Percentiles rank a stretch among this genome's conserved stretches.
phyloP scores from a whole-genome alignment of 2,888 invertebrate genomes.

The Steinernema carpocapsae region DNA sequence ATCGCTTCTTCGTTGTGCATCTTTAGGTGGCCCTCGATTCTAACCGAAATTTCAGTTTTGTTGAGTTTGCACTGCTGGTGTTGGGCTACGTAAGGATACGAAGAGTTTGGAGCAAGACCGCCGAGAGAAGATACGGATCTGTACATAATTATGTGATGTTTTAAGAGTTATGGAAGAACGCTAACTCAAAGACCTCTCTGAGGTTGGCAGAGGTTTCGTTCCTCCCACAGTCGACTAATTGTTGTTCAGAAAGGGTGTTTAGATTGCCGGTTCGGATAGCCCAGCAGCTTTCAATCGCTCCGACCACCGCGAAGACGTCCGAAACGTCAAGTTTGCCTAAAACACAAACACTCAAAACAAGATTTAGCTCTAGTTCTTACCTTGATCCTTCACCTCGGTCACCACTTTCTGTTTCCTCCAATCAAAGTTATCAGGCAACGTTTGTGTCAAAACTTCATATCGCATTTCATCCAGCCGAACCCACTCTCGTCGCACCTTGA shows the following conservation, averaged over 20 bases:
- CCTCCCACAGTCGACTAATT: neutral
- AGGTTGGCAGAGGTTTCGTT: neutral
- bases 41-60: neutral
- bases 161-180: neutral
- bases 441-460: neutral
- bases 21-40: neutral
- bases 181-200: neutral
- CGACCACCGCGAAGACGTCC: neutral
- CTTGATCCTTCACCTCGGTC: neutral
- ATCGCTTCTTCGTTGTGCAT: neutral
- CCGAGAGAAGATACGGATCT: neutral
- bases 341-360: neutral
- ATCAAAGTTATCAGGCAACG: neutral
- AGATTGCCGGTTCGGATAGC: neutral
- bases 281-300: neutral
- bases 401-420: constrained; percentile 6
- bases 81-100: neutral
- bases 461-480: too few species aligned
- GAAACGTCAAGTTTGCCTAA: neutral
- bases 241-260: neutral
- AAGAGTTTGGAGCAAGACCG: neutral
- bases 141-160: neutral
- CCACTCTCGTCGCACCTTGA: too few species aligned
- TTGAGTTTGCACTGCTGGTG: neutral
- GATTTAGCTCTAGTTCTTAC: neutral